A percentile compares a stretch with the other conserved stretches of the same genome.
phyloP scores from a whole-genome alignment of 2,888 invertebrate species.

The Xestia ashworthii region DNA sequence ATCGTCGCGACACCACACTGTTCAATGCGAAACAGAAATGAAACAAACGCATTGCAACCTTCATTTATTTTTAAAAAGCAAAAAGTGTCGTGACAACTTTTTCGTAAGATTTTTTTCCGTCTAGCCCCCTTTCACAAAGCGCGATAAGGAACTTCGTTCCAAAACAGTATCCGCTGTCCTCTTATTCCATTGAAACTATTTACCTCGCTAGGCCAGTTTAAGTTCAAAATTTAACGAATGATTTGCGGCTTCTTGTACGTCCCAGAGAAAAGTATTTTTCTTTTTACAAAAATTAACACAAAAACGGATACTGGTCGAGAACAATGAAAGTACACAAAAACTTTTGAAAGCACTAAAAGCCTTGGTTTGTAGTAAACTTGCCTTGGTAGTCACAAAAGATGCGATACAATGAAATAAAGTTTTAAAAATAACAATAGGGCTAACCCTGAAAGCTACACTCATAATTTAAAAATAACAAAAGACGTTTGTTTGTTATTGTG shows the following conservation, averaged over 20 bases:
- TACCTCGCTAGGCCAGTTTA: background rate
- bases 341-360: slow-evolving; percentile 6
- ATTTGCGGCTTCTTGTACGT: background rate
- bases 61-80: too few species aligned
- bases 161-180: background rate
- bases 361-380: slow-evolving; percentile 2
- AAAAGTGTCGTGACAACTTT: too few species aligned
- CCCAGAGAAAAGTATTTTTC: background rate
- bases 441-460: background rate
- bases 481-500: background rate
- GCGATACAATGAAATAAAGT: slow-evolving; percentile 1
- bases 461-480: background rate
- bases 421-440: background rate
- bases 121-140: too few species aligned
- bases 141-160: too few species aligned
- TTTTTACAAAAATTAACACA: background rate
- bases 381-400: background rate
- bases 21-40: too few species aligned
- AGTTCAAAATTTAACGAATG: background rate
- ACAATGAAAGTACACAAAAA: slow-evolving; percentile 6
- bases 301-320: background rate
- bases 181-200: background rate
- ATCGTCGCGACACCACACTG: too few species aligned
- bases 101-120: too few species aligned
- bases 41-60: too few species aligned